These are phyloP conservation scores for Misgurnus anguillicaudatus DNA, from an alignment of 2,113 vertebrate genomes.

Conservation along the genomic window DNA sequence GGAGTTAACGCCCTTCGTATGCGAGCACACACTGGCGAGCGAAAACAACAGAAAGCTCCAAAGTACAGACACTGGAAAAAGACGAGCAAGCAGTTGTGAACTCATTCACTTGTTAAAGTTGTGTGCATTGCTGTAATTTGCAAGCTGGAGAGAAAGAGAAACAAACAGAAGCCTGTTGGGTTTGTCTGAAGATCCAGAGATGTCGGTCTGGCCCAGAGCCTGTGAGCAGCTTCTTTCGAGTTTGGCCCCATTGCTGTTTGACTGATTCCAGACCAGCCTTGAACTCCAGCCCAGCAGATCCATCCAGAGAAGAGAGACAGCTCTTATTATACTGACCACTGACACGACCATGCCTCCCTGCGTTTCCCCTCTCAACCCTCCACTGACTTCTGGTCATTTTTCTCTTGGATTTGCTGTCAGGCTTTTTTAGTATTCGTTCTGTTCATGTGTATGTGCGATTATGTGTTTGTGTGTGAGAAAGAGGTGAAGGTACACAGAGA, in stretches of 20 bases:
- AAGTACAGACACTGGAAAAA: neutral
- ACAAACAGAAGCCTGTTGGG: slow-evolving; percentile 13
- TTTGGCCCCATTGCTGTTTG: slow-evolving; percentile 19
- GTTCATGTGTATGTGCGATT: slow-evolving; percentile 28
- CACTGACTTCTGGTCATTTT: slow-evolving; percentile 6
- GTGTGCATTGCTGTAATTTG: slow-evolving; percentile 25
- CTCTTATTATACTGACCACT: slow-evolving; percentile 37
- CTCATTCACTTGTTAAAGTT: slow-evolving; percentile 29
- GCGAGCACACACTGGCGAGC: neutral
- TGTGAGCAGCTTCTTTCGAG: slow-evolving; percentile 26
- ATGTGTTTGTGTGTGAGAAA: slow-evolving; percentile 16
- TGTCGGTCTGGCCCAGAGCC: slow-evolving; percentile 38
- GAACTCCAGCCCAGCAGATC: slow-evolving; percentile 24
- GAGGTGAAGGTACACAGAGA: neutral
- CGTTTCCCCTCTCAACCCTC: slow-evolving; percentile 14
- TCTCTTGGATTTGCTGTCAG: neutral
- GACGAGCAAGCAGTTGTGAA: neutral
- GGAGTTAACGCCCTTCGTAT: neutral
- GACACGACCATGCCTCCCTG: slow-evolving; percentile 21
- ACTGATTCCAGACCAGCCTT: slow-evolving; percentile 45
- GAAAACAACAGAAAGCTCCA: neutral
- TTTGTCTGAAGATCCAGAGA: slow-evolving; percentile 24
- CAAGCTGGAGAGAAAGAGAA: slow-evolving; percentile 11
- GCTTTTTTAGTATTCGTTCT: neutral
- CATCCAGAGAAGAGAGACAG: slow-evolving; percentile 20